Percentiles rank a stretch among this genome's conserved stretches.
These are phyloP conservation scores for Spatulosminthurus flaviceps DNA, from an alignment of 2,888 invertebrate genomes.

Conservation along the genomic window DNA sequence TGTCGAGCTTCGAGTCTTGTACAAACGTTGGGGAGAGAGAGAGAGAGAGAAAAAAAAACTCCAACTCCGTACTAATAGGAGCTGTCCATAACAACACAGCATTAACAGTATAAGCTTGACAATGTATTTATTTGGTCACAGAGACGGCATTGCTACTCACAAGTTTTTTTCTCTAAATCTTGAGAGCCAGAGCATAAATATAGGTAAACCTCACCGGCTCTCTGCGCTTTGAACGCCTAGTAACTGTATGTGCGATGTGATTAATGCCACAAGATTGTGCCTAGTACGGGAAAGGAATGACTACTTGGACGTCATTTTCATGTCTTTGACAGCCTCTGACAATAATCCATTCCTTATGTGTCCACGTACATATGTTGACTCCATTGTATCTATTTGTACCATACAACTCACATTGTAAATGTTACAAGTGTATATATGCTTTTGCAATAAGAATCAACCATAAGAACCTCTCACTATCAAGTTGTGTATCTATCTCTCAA, in stretches of 20 bases:
- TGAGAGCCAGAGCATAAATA: not conserved
- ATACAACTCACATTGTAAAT: no score
- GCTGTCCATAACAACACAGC: not conserved
- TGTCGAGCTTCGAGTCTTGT: no score
- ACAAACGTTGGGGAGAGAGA: no score
- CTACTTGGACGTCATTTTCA: not conserved
- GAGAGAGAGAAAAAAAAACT: not conserved
- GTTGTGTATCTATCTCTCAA: not conserved
- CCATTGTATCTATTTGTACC: no score
- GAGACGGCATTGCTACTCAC: not conserved
- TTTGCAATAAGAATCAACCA: no score
- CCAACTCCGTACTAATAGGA: not conserved
- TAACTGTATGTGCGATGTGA: not conserved
- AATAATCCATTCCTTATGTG: not conserved
- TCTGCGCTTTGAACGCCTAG: slow-evolving; percentile 3
- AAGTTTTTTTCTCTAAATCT: not conserved
- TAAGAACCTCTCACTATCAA: not conserved
- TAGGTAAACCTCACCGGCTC: not conserved
- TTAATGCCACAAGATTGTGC: not conserved
- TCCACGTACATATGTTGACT: not conserved
- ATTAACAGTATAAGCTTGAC: not conserved
- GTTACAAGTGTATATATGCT: no score
- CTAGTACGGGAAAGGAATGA: not conserved
- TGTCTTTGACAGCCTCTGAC: slow-evolving; percentile 5
- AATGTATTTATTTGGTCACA: slow-evolving; percentile 7